Conservation (phyloP, 2,797 vertebrate species). For the Geotrypetes seraphini region DNA sequence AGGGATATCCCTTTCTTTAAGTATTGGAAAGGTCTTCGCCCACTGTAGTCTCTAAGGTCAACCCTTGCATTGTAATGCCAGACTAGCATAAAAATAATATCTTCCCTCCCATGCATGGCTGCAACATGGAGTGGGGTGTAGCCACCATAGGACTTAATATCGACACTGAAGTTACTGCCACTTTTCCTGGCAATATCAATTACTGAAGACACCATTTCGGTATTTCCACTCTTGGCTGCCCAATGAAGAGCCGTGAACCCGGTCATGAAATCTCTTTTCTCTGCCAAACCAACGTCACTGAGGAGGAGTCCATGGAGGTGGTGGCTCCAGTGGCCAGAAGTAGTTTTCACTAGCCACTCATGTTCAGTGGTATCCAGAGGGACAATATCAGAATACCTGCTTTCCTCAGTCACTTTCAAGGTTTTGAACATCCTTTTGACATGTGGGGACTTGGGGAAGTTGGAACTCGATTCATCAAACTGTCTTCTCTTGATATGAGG, state of each 20-base stretch:
- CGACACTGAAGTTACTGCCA: constrained; percentile 55
- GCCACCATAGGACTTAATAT: constrained; percentile 65
- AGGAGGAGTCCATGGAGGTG: constrained; percentile 75
- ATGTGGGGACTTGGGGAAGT: constrained; percentile 57
- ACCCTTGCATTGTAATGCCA: constrained; percentile 54
- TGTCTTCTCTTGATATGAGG: constrained; percentile 28
- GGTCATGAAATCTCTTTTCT: constrained; percentile 80
- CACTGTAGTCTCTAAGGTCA: constrained; percentile 73
- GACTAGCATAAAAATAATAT: constrained; percentile 60
- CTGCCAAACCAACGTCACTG: constrained; percentile 60
- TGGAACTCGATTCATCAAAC: constrained; percentile 6
- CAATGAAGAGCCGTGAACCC: constrained; percentile 90
- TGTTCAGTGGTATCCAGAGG: constrained; percentile 72
- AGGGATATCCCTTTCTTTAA: constrained; percentile 47
- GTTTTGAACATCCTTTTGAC: constrained; percentile 41
- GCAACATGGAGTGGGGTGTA: constrained; percentile 90
- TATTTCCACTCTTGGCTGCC: constrained; percentile 80
- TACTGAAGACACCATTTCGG: constrained; percentile 63
- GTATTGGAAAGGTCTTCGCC: constrained; percentile 78
- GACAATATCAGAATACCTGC: constrained; percentile 26
- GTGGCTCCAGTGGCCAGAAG: constrained; percentile 71
- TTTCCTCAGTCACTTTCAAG: constrained; percentile 46
- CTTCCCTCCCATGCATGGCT: constrained; percentile 67
- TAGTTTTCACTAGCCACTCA: constrained; percentile 71
- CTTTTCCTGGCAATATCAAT: constrained; percentile 50